Evolutionary conservation across 2,113 vertebrate species (phyloP).

Genomic region (Felis catus): DNA sequence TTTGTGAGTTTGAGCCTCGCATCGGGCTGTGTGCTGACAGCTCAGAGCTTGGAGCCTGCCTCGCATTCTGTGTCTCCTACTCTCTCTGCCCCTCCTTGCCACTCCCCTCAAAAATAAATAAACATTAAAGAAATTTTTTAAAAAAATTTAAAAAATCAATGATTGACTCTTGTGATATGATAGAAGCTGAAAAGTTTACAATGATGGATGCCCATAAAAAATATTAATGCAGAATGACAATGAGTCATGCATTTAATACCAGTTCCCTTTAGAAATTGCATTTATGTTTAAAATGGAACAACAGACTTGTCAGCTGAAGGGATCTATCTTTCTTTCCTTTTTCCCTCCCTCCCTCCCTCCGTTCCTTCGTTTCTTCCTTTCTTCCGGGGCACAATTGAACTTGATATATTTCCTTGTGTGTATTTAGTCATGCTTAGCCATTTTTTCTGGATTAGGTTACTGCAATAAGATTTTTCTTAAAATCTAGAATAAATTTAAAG

Average conservation of each 20-base stretch:
- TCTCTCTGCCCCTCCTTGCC: too few species aligned
- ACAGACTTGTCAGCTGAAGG: constrained; percentile 3
- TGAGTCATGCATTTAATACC: neutral
- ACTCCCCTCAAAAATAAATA: too few species aligned
- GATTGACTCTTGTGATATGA: neutral
- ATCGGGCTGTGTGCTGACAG: too few species aligned
- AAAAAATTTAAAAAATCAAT: neutral
- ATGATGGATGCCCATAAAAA: neutral
- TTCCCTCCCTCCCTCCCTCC: too few species aligned
- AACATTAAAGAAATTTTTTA: too few species aligned
- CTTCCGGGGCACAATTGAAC: neutral
- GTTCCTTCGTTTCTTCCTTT: neutral
- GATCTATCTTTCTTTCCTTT: neutral
- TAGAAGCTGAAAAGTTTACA: neutral
- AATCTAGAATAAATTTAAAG: constrained; percentile 16
- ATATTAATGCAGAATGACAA: neutral
- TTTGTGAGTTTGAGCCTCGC: too few species aligned
- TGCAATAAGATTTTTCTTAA: neutral
- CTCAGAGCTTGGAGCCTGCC: too few species aligned
- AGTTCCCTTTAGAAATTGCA: neutral
- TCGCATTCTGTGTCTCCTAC: too few species aligned
- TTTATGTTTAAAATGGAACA: neutral
- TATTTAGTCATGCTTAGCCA: neutral
- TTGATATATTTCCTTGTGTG: neutral
- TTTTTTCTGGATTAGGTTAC: neutral